Percentiles rank a stretch among this genome's conserved stretches.
phyloP scores from a whole-genome alignment of 2,113 vertebrate species.

The Rhombomys opimus region DNA sequence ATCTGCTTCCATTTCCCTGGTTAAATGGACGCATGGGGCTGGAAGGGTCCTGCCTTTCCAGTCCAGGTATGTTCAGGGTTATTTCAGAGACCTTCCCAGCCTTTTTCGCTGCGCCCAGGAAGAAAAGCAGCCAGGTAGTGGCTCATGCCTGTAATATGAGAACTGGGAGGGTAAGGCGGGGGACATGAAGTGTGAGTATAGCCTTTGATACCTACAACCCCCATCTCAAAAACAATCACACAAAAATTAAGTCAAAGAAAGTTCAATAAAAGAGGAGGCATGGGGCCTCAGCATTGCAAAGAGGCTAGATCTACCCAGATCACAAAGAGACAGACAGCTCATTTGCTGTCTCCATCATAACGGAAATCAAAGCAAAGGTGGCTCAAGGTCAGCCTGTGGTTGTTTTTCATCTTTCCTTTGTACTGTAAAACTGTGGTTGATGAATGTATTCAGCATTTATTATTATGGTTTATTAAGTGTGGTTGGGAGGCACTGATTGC shows the following conservation, averaged over 20 bases:
- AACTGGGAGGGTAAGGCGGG: not conserved
- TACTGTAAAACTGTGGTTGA: slow-evolving; percentile 1
- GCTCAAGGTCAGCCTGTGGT: not conserved
- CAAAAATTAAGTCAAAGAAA: not conserved
- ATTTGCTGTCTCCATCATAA: not conserved
- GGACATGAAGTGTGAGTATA: not conserved
- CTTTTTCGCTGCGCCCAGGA: not conserved
- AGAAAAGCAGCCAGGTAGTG: not conserved
- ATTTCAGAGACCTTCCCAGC: not conserved
- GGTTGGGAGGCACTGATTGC: not conserved
- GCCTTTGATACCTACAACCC: not conserved
- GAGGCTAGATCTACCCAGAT: not conserved
- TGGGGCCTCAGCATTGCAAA: not conserved
- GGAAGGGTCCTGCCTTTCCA: too few relatives aligned
- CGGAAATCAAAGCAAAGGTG: slow-evolving; percentile 1
- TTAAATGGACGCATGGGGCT: not conserved
- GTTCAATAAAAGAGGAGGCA: not conserved
- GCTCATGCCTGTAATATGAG: not conserved
- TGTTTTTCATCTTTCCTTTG: not conserved
- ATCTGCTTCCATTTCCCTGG: not conserved
- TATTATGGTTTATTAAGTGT: slow-evolving; percentile 7
- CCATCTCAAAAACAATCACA: not conserved
- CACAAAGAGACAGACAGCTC: not conserved
- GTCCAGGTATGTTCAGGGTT: not conserved
- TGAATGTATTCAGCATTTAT: not conserved